A percentile compares a stretch with the other conserved stretches of the same genome.
These are phyloP conservation scores for Aphyosemion australe DNA, from an alignment of 2,113 vertebrate species.

Conservation along the genomic window DNA sequence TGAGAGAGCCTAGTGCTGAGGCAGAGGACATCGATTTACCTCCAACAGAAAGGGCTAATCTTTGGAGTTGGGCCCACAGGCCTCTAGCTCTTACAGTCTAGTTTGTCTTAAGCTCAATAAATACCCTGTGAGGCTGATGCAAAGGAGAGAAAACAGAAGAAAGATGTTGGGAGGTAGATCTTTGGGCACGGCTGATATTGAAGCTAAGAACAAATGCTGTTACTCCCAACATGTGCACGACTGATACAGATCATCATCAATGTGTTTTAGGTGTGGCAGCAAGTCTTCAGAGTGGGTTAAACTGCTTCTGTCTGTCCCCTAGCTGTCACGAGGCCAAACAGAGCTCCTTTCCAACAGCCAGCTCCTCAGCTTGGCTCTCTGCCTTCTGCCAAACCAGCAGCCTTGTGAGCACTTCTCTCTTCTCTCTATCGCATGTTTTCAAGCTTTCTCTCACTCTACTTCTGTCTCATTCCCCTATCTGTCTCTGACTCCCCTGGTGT, in stretches of 20 bases:
- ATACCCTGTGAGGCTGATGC: conserved; percentile 56
- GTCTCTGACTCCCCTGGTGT: conserved; percentile 62
- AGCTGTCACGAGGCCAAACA: conserved; percentile 48
- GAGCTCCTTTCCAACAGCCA: conserved; percentile 55
- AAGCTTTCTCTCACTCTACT: conserved; percentile 57
- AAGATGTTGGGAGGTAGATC: background rate
- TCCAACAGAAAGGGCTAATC: conserved; percentile 72
- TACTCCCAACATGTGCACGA: conserved; percentile 30
- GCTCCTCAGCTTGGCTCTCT: conserved; percentile 50
- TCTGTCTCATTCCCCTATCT: conserved; percentile 60
- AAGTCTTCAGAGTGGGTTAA: conserved; percentile 32
- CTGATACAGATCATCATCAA: conserved; percentile 5
- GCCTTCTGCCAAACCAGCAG: conserved; percentile 67
- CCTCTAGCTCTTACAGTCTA: conserved; percentile 63
- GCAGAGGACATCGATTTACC: conserved; percentile 57
- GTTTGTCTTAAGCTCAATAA: conserved; percentile 57
- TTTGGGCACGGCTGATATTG: too few species aligned
- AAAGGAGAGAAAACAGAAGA: too few species aligned
- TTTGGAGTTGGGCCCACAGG: conserved; percentile 50
- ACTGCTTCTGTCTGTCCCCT: conserved; percentile 36
- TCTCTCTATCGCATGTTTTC: conserved; percentile 65
- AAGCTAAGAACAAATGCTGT: background rate
- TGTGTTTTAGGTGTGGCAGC: conserved; percentile 39
- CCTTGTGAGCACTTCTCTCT: conserved; percentile 60
- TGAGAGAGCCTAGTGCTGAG: conserved; percentile 24